Conservation (phyloP, 1,140 invertebrate species). For the Dreissena polymorpha region DNA sequence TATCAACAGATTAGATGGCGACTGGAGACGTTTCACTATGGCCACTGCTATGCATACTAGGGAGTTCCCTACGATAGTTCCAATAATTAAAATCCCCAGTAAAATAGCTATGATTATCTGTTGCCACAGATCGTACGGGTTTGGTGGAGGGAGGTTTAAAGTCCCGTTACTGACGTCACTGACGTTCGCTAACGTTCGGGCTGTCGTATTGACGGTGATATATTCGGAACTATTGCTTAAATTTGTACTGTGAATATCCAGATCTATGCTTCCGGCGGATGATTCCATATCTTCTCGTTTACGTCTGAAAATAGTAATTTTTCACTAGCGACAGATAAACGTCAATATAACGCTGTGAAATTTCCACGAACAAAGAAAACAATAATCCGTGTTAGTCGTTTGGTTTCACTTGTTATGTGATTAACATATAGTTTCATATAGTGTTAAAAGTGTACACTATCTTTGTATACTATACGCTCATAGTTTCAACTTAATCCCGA, state of each 20-base stretch:
- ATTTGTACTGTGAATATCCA: neutral
- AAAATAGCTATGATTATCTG: slow-evolving; percentile 72
- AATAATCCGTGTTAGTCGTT: neutral
- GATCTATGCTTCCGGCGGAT: slow-evolving; percentile 1
- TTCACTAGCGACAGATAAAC: neutral
- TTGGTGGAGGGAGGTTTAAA: slow-evolving; percentile 24
- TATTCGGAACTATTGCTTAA: neutral
- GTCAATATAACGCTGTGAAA: neutral
- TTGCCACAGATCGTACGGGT: slow-evolving; percentile 65
- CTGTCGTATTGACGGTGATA: slow-evolving; percentile 14
- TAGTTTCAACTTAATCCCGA: neutral
- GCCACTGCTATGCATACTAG: slow-evolving; percentile 81
- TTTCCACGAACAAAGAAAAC: neutral
- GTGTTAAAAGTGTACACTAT: neutral
- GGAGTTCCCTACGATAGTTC: slow-evolving; percentile 79
- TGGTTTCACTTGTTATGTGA: neutral
- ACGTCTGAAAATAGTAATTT: neutral
- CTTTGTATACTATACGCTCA: neutral
- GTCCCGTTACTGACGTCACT: slow-evolving; percentile 21
- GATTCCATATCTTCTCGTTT: slow-evolving; percentile 17
- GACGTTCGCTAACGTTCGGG: neutral
- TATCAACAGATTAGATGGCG: slow-evolving; percentile 86
- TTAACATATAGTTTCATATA: neutral
- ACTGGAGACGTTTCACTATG: slow-evolving; percentile 80
- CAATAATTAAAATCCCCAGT: slow-evolving; percentile 75